Evolutionary conservation across 2,888 invertebrate species (phyloP).

Genomic region (Cylloceria caligata): DNA sequence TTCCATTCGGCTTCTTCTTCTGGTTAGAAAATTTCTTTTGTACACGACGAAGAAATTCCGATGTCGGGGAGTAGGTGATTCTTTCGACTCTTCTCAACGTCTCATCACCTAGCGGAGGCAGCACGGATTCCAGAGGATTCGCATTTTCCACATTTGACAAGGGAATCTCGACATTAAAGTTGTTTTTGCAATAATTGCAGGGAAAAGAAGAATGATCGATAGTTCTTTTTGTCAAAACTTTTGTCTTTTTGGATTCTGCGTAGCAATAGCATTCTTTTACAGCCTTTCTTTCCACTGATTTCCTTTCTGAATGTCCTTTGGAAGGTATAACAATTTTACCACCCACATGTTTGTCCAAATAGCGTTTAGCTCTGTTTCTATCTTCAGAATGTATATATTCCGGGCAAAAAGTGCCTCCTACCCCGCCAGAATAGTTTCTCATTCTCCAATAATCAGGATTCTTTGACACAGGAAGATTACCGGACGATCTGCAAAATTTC

Average conservation of each 20-base stretch:
- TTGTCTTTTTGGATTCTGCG: slow-evolving; percentile 63
- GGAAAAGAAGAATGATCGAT: slow-evolving; percentile 58
- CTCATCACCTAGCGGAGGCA: slow-evolving; percentile 71
- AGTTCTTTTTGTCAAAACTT: slow-evolving; percentile 62
- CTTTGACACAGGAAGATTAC: not conserved
- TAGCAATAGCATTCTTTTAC: slow-evolving; percentile 79
- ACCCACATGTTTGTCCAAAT: slow-evolving; percentile 62
- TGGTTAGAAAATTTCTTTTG: slow-evolving; percentile 68
- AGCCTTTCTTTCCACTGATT: slow-evolving; percentile 70
- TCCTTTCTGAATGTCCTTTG: slow-evolving; percentile 65
- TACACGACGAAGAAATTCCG: slow-evolving; percentile 77
- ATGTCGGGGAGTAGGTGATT: slow-evolving; percentile 78
- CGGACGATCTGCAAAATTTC: slow-evolving; percentile 6
- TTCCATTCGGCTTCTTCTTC: slow-evolving; percentile 26
- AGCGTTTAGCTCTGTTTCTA: slow-evolving; percentile 22
- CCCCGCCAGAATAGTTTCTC: slow-evolving; percentile 72
- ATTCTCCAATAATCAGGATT: slow-evolving; percentile 68
- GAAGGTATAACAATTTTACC: slow-evolving; percentile 74
- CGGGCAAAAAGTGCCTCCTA: slow-evolving; percentile 65
- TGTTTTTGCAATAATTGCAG: slow-evolving; percentile 68
- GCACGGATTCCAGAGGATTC: not conserved
- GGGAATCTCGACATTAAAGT: slow-evolving; percentile 50
- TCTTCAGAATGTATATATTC: slow-evolving; percentile 59
- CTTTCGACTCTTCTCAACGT: slow-evolving; percentile 74
- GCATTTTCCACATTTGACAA: not conserved